Evolutionary conservation across 2,888 invertebrate species (phyloP).

Genomic region (Mythimna impura): DNA sequence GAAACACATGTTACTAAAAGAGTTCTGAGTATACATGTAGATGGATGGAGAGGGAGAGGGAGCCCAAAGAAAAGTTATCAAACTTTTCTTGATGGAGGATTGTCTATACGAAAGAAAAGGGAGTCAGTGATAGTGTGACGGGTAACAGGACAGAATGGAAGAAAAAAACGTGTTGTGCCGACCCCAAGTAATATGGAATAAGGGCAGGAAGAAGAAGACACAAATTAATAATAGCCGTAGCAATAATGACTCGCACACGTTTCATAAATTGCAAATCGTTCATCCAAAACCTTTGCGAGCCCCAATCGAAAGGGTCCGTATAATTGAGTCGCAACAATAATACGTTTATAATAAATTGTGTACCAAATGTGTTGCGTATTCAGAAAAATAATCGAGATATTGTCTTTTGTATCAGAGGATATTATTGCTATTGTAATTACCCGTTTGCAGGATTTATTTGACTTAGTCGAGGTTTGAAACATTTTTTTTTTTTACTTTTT

Average conservation of each 20-base stretch:
- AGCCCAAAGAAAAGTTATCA: too few species aligned
- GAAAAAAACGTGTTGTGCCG: too few species aligned
- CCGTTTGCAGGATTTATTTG: background rate
- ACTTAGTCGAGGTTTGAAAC: background rate
- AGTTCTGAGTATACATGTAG: too few species aligned
- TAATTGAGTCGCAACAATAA: slow-evolving; percentile 39
- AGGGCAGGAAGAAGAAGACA: too few species aligned
- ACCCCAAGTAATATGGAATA: too few species aligned
- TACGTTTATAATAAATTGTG: slow-evolving; percentile 30
- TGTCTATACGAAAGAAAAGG: too few species aligned
- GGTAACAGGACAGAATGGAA: too few species aligned
- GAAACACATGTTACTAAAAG: too few species aligned
- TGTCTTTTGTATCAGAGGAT: slow-evolving; percentile 3
- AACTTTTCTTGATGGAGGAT: too few species aligned
- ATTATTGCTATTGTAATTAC: slow-evolving; percentile 6
- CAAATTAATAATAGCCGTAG: background rate
- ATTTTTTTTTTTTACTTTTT: too few species aligned
- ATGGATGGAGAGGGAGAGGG: too few species aligned
- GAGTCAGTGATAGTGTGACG: too few species aligned
- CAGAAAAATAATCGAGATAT: slow-evolving; percentile 35
- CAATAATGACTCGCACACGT: slow-evolving; percentile 18
- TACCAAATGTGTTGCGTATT: slow-evolving; percentile 32
- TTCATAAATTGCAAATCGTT: slow-evolving; percentile 36
- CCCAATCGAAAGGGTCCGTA: slow-evolving; percentile 30
- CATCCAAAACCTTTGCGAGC: slow-evolving; percentile 20